A percentile compares a stretch with the other conserved stretches of the same genome.
These are phyloP conservation scores for Scortum barcoo DNA, from an alignment of 2,113 vertebrate genomes.

Conservation along the genomic window DNA sequence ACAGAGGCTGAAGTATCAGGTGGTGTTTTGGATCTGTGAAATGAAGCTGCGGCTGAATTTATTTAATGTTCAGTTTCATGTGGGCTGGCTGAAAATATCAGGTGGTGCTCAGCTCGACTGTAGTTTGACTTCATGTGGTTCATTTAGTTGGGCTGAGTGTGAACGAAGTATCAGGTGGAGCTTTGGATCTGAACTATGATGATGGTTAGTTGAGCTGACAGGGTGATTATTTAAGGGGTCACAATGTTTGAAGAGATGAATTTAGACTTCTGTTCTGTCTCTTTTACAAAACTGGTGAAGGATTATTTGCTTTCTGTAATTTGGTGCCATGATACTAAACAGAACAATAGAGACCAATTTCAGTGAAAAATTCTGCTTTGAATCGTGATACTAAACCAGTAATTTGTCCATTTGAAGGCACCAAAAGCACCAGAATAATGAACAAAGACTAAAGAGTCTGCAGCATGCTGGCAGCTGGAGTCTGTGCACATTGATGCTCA, in stretches of 20 bases:
- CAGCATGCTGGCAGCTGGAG: no score
- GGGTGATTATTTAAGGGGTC: neutral
- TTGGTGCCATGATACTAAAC: neutral
- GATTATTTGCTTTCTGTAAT: neutral
- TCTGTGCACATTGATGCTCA: no score
- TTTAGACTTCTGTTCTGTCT: neutral
- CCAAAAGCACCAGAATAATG: no score
- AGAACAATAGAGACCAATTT: neutral
- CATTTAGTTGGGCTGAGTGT: neutral
- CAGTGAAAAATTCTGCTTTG: neutral
- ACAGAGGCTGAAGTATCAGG: constrained; percentile 17
- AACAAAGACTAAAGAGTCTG: no score
- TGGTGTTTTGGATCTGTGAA: constrained; percentile 16
- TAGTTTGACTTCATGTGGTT: neutral
- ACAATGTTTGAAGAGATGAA: neutral
- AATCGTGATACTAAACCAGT: no score
- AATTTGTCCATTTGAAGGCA: no score
- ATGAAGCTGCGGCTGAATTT: neutral
- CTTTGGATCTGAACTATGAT: neutral
- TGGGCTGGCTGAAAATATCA: neutral
- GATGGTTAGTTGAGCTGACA: neutral
- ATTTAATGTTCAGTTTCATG: neutral
- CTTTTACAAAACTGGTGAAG: neutral
- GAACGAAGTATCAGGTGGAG: neutral
- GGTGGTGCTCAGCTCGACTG: neutral